Evolutionary conservation across 2,888 invertebrate species (phyloP).

Genomic region (Mesoligia furuncula): DNA sequence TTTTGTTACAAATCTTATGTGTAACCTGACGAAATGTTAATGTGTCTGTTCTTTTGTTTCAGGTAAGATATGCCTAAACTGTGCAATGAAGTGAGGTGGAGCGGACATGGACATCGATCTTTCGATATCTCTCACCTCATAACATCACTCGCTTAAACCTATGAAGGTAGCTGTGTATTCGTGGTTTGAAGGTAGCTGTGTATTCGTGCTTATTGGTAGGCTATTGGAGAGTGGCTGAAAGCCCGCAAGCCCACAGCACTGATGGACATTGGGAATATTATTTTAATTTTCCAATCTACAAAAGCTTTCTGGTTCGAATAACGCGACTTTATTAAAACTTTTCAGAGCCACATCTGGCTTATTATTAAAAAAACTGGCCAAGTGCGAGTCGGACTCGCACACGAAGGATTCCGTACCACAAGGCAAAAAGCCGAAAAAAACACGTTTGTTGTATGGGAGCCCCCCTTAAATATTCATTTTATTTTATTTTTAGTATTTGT

Average conservation of each 20-base stretch:
- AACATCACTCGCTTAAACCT: background rate
- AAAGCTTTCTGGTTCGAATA: constrained; percentile 12
- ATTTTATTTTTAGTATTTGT: no score
- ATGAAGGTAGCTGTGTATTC: background rate
- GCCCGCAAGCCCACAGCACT: background rate
- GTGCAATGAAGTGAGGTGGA: constrained; percentile 25
- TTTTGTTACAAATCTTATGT: constrained; percentile 47
- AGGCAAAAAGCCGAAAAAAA: no score
- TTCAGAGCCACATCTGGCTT: background rate
- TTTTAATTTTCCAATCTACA: constrained; percentile 2
- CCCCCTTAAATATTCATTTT: no score
- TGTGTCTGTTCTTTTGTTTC: constrained; percentile 72
- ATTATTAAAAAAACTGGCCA: no score
- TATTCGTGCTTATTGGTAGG: background rate
- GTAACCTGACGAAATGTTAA: constrained; percentile 53
- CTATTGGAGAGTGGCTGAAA: background rate
- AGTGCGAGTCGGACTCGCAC: no score
- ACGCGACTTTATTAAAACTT: background rate
- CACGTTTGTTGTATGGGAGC: no score
- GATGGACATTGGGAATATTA: constrained; percentile 10
- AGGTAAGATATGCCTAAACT: constrained; percentile 71
- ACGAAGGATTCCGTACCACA: no score
- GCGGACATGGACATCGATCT: background rate
- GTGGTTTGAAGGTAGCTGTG: background rate
- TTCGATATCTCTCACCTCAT: constrained; percentile 9